phyloP scores from a whole-genome alignment of 2,797 vertebrate species.

The Pseudochromis fuscus region DNA sequence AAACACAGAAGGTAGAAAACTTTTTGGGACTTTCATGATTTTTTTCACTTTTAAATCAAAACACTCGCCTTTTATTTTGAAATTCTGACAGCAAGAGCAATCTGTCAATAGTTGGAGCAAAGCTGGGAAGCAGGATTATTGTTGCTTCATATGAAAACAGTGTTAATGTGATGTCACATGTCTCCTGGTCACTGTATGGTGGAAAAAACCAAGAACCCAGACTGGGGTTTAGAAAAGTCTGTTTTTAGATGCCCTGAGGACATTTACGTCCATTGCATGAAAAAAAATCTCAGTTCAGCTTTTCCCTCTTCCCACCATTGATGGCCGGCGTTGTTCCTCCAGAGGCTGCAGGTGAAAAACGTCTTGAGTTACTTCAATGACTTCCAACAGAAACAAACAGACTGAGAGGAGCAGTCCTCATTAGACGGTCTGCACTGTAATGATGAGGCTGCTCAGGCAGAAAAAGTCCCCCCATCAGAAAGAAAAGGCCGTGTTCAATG shows the following conservation, averaged over 20 bases:
- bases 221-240: not conserved
- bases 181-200: too few species aligned
- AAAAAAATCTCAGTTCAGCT: not conserved
- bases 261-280: not conserved
- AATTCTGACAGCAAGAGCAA: too few species aligned
- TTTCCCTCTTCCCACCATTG: too few species aligned
- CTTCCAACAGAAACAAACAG: constrained; percentile 22
- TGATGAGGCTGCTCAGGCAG: constrained; percentile 18
- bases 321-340: not conserved
- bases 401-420: constrained; percentile 24
- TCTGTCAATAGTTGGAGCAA: too few species aligned
- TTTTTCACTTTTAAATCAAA: too few species aligned
- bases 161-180: too few species aligned
- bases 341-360: constrained; percentile 15
- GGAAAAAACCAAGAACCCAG: too few species aligned
- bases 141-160: too few species aligned
- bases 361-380: not conserved
- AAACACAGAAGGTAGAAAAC: too few species aligned
- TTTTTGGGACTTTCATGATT: too few species aligned
- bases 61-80: too few species aligned
- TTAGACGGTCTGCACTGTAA: constrained; percentile 6
- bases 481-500: not conserved
- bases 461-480: not conserved
- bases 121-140: too few species aligned
- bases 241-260: not conserved